Evolutionary conservation across 1,140 invertebrate species (phyloP).

Genomic region (Rhopalosiphum padi): DNA sequence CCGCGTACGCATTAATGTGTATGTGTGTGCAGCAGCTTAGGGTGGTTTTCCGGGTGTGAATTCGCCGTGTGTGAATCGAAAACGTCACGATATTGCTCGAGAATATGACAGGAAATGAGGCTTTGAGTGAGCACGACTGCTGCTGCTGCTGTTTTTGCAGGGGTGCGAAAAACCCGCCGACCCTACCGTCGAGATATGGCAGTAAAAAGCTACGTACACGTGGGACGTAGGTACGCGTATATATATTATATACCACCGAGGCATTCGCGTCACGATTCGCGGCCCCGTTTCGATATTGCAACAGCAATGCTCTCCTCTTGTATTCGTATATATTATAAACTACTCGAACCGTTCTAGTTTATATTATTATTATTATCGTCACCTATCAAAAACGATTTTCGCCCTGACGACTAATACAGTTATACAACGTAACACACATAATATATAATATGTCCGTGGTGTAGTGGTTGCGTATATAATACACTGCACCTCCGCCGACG

Average conservation of each 20-base stretch:
- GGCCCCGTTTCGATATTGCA: not conserved
- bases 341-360: not conserved
- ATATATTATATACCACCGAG: not conserved
- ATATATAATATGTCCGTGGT: not conserved
- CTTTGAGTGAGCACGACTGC: conserved; percentile 36
- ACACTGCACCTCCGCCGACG: not conserved
- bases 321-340: not conserved
- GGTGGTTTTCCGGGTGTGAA: no score
- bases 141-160: not conserved
- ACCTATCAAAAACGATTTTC: conserved; percentile 26
- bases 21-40: not conserved
- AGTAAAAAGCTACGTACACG: not conserved
- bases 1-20: not conserved
- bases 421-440: not conserved
- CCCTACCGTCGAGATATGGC: not conserved
- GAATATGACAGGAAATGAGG: conserved; percentile 41
- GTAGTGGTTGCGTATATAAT: not conserved
- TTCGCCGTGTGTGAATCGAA: not conserved
- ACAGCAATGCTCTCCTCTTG: not conserved
- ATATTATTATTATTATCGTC: not conserved
- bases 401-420: not conserved
- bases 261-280: conserved; percentile 41
- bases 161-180: not conserved
- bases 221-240: not conserved
- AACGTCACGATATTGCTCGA: conserved; percentile 20